Base-by-base conservation (phyloP, 2,888 invertebrate species). In the Tillus elongatus region DNA sequence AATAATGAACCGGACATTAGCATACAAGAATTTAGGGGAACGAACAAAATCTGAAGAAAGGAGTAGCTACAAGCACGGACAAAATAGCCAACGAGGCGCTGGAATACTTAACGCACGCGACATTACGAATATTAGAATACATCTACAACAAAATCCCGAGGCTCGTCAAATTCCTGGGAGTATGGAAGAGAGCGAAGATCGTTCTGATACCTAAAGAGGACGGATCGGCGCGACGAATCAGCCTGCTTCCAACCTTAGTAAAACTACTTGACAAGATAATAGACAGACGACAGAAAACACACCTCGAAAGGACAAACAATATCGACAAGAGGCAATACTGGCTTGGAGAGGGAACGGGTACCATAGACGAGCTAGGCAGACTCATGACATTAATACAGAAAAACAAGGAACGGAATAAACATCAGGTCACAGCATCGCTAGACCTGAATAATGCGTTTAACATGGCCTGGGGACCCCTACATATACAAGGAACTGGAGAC, bases 361-460 rank as follows among this genome's bases (percentile, higher is more conserved):
- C 39, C 13, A 30, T 12, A 10, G 26, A 34, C 12, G 34, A 15
- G 2, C 24, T 35, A 13, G 13, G 27, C 8, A 11, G 12, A 19
- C 8, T 37, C 4, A 15, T 27, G 3, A n/a, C 10, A 15, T 3
- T 16, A 4, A 27, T 27, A 13, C 3, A 26, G 11, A 11, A 31
- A 11, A 32, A 14, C 8, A 31, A 37, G 10, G 9, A 15, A 6
- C 6, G 32, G 4, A 4, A 10, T 4, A 11, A 15, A 9, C 37
- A 32, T 12, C 24, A 24, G 13, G n/a, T 26, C 2, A 2, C 24
- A 3, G 15, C 31, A 9, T 11, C 36, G 16, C 10, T 37, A 13
- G 32, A 37, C 27, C 15, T 37, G 4, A 13, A n/a, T 4, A 37
- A 37, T 15, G 37, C 37, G 3, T 37, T 37, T 12, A 37, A 36